Conservation (phyloP, 1,140 invertebrate genomes). For the Ericerus pela region DNA sequence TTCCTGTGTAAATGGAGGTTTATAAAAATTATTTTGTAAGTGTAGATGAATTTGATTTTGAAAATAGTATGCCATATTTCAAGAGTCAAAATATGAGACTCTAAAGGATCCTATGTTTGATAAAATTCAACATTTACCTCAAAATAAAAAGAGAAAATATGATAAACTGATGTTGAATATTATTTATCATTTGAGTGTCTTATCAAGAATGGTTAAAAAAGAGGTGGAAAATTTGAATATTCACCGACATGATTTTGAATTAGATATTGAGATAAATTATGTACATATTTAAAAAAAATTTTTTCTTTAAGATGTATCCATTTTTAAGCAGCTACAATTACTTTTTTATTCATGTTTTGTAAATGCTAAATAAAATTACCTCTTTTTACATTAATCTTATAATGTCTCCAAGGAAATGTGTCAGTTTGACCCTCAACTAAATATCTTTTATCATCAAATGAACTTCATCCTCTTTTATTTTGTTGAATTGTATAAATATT, state of each 20-base stretch:
- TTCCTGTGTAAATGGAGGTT: conserved; percentile 5
- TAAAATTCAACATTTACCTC: conserved; percentile 8
- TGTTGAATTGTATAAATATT: conserved; percentile 17
- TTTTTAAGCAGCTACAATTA: not conserved
- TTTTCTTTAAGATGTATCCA: too few species aligned
- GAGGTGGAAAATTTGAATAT: not conserved
- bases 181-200: conserved; percentile 8
- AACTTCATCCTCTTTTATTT: too few species aligned
- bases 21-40: conserved; percentile 7
- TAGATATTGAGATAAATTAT: not conserved
- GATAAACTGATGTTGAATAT: conserved; percentile 10
- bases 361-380: too few species aligned
- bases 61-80: conserved; percentile 14
- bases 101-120: conserved; percentile 7
- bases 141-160: conserved; percentile 12
- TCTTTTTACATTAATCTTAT: too few species aligned
- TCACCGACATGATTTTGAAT: not conserved
- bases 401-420: too few species aligned
- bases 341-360: too few species aligned
- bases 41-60: conserved; percentile 13
- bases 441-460: too few species aligned
- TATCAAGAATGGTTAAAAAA: conserved; percentile 1
- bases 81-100: conserved; percentile 14
- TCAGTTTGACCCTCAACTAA: too few species aligned
- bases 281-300: not conserved